phyloP scores from a whole-genome alignment of 2,888 invertebrate species.

The Iselma pallidipennis region DNA sequence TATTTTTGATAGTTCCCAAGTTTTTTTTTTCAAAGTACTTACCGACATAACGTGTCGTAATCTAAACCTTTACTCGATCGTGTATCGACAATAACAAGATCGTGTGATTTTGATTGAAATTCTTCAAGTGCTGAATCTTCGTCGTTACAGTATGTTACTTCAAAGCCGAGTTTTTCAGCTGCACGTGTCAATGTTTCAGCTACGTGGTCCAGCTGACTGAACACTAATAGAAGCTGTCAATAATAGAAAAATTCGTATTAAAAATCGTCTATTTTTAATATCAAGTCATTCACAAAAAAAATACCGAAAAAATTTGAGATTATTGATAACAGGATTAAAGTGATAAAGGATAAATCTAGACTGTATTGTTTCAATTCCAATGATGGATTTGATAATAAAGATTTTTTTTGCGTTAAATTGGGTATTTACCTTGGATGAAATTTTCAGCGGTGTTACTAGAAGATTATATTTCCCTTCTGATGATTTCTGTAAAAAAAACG shows the following conservation, averaged over 20 bases:
- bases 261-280: neutral
- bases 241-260: neutral
- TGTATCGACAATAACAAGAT: conserved; percentile 70
- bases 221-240: conserved; percentile 72
- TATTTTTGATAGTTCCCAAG: no score
- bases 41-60: conserved; percentile 69
- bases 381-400: no score
- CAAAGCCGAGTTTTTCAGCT: conserved; percentile 64
- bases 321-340: conserved; percentile 9
- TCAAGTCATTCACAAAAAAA: neutral
- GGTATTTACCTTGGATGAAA: conserved; percentile 57
- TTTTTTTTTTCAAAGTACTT: conserved; percentile 29
- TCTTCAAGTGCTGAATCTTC: conserved; percentile 63
- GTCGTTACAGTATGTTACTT: conserved; percentile 62
- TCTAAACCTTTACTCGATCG: conserved; percentile 64
- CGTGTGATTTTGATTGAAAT: conserved; percentile 61
- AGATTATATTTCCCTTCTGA: conserved; percentile 57
- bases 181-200: conserved; percentile 69
- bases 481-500: conserved; percentile 55
- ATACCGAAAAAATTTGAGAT: neutral
- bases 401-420: no score
- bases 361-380: no score
- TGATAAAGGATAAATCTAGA: no score
- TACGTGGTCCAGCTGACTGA: conserved; percentile 67
- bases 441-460: conserved; percentile 54